Evolutionary conservation across 2,888 invertebrate genomes (phyloP), one percentile per base, ranked within the genome.

Genomic region (Drosophila mayaguana): DNA sequence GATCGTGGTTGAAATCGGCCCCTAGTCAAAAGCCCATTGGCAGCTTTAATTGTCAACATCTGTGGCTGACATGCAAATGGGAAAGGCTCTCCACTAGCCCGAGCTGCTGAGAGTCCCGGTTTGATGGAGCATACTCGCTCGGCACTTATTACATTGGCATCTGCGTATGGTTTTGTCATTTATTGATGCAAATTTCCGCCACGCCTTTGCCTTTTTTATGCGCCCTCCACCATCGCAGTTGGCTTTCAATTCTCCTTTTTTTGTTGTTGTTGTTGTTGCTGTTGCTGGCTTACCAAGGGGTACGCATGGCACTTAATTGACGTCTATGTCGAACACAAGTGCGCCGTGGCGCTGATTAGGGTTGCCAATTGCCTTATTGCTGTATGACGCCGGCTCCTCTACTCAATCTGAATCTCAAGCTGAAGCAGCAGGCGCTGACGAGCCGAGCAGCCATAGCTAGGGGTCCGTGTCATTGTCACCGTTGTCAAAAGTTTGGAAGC

Each of bases 61-160:
- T 86, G 85, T 48, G 78, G 54, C 64, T 86, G 85, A 86, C 85
- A 88, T 78, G 82, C 68, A 86, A 88, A 82, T 83, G 86, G 68
- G 67, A 81, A 85, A 80, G 81, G 86, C 78, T 78, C 71, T 65
- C 67, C 73, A 36, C 36, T 53, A 16, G 51, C 48, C 32, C 12
- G 12, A 7, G 3, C 12, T n/a, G 7, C n/a, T 45, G 62, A 36
- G 60, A 40, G 72, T 65, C 45, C 45, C 45, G 48, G 34, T 59
- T 67, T 88, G 88, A 85, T 88, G 85, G 75, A 81, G 88, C 88
- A 85, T 78, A 81, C 85, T 86, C 76, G 68, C 60, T 73, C 83
- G 88, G 87, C 85, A 86, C 85, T 88, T 86, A 88, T 88, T 84
- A 86, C 84, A 83, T 84, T 82, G 87, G 87, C 87, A 82, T 86